Base-by-base conservation (phyloP, 2,797 vertebrate species). In the Apogon talboti region DNA sequence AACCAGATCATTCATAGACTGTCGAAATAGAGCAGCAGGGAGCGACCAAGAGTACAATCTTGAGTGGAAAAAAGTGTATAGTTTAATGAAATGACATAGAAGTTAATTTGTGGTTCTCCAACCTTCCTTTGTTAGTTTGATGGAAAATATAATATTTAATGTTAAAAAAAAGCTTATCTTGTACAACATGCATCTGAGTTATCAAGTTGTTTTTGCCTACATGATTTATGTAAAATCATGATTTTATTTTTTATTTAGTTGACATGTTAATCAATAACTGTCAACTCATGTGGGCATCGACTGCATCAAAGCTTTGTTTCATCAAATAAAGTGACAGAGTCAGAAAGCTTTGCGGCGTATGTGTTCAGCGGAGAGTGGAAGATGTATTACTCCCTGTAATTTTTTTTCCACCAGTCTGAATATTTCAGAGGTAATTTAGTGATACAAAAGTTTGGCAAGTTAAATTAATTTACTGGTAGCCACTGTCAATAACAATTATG, bases 401-500 rank as follows among this genome's bases (percentile, higher is more conserved):
- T 16, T 50, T 38, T 57, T 24, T 16, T 50, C 35, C 13, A 63
- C 19, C 67, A 11, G 46, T 44, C 1, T 18, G 43, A 45, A 68
- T 42, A 2, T 49, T 60, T 41, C 3, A 0, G 43, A 13, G 18
- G 21, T 75, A 64, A 66, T 59, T 66, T 33, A 51, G 37, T 44
- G 15, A 65, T 57, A 75, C 59, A 56, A 50, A 28, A 78, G 75
- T 56, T 78, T 66, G 70, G 55, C 24, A 67, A 74, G 61, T 12
- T 33, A 78, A 67, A 74, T 79, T 72, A 66, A 71, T 55, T 64
- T 15, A 54, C 58, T 56, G 55, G 47, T 78, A 81, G 84, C 80
- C 72, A 51, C 58, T 71, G 71, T 84, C 90, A 84, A 77, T 87
- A 76, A 82, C 74, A 87, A 55, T 72, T 85, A 76, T 54, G 66